phyloP scores from a whole-genome alignment of 2,113 vertebrate genomes.

The Malurus melanocephalus region DNA sequence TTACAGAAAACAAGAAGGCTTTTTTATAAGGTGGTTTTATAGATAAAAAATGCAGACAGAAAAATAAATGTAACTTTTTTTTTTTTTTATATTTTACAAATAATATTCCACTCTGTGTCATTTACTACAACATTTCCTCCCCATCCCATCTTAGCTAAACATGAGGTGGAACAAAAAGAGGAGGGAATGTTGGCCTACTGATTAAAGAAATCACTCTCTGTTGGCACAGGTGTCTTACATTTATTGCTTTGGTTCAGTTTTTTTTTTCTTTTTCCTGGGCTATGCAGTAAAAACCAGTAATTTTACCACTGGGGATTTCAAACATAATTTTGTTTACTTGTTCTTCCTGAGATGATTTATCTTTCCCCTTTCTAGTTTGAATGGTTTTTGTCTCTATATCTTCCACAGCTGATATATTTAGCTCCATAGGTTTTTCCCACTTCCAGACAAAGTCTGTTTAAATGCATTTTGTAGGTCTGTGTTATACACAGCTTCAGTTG shows the following conservation, averaged over 20 bases:
- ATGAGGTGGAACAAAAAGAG: neutral
- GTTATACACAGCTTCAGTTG: neutral
- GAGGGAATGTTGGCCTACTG: neutral
- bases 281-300: neutral
- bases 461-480: neutral
- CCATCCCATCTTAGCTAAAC: neutral
- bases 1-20: neutral
- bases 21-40: neutral
- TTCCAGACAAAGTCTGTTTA: neutral
- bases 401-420: neutral
- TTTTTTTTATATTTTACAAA: constrained; percentile 18
- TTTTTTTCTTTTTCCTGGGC: neutral
- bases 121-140: neutral
- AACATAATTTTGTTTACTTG: constrained; percentile 4
- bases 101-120: neutral
- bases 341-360: neutral
- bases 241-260: neutral
- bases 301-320: neutral
- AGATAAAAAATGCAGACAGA: neutral
- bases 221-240: neutral
- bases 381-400: neutral
- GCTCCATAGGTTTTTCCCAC: neutral
- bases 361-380: constrained; percentile 5
- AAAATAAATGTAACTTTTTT: neutral
- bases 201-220: constrained; percentile 7